Evolutionary conservation across 2,888 invertebrate genomes (phyloP), one percentile per base, ranked within the genome.

Genomic region (Sclerodermus sp.): DNA sequence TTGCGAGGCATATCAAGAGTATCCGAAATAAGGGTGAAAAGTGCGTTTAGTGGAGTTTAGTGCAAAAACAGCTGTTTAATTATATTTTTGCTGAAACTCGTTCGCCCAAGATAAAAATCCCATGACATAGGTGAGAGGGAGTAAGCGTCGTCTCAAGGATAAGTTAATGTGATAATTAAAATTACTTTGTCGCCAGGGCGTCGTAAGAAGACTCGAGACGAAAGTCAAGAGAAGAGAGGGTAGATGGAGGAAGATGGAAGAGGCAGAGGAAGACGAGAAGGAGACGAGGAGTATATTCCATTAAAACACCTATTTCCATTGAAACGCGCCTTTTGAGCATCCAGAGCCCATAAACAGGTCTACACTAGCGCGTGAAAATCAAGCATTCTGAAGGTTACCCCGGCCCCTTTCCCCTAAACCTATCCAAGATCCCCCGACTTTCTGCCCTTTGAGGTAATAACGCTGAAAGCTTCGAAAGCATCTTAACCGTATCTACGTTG

Each of bases 111-210:
- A n/a, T n/a, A n/a, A n/a, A n/a, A n/a, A n/a, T n/a, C n/a, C n/a
- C n/a, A n/a, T n/a, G n/a, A n/a, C n/a, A n/a, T n/a, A n/a, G n/a
- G n/a, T n/a, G n/a, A n/a, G n/a, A n/a, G n/a, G n/a, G n/a, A n/a
- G n/a, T n/a, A n/a, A n/a, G n/a, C n/a, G n/a, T n/a, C n/a, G n/a
- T n/a, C n/a, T n/a, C n/a, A n/a, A 40, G 18, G 4, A 13, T 14
- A 34, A 39, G 54, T 45, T 59, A 62, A 64, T 65, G 55, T 51
- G 65, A 59, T 65, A 64, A 63, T 63, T 65, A 59, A 62, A 63
- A 62, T 64, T 62, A 58, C 55, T 57, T 58, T 55, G 53, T 59
- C 53, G 43, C 41, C 49, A 38, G 32, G 4, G 23, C 32, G 16
- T 18, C n/a, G n/a, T n/a, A n/a, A n/a, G n/a, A n/a, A n/a, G n/a